These are phyloP conservation scores for Eupeodes luniger DNA, from an alignment of 2,888 invertebrate genomes.

Conservation along the genomic window DNA sequence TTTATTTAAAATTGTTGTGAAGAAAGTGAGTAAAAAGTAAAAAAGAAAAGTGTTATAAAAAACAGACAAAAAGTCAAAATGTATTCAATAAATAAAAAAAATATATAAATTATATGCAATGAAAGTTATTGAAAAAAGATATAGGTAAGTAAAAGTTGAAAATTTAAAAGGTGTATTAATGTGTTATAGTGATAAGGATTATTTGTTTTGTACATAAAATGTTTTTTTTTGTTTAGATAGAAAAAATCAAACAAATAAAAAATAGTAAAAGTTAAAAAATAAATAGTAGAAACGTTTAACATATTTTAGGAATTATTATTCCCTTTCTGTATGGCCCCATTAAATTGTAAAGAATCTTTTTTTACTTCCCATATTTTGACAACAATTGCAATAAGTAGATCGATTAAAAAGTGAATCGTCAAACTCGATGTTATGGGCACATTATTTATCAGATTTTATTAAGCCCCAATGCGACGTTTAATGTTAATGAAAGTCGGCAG, in stretches of 20 bases:
- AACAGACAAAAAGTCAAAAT: not conserved
- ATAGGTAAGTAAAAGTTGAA: too few relatives aligned
- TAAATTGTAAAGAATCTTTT: too few relatives aligned
- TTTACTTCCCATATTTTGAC: too few relatives aligned
- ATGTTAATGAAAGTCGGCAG: too few relatives aligned
- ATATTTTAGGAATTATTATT: too few relatives aligned
- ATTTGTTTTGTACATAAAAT: constrained; percentile 20
- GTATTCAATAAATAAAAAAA: too few relatives aligned
- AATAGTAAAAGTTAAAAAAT: constrained; percentile 9
- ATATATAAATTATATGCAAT: not conserved
- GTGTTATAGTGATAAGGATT: not conserved
- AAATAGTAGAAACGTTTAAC: not conserved
- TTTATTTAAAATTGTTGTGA: constrained; percentile 33
- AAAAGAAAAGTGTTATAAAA: not conserved
- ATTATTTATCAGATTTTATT: too few relatives aligned
- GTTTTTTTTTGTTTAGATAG: not conserved
- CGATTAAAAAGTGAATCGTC: too few relatives aligned
- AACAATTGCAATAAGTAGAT: too few relatives aligned
- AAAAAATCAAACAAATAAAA: not conserved
- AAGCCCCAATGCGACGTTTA: too few relatives aligned
- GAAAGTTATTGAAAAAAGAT: not conserved
- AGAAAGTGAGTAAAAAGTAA: constrained; percentile 20
- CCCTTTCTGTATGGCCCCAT: too few relatives aligned
- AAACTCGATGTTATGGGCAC: too few relatives aligned
- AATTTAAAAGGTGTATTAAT: not conserved